Conservation (phyloP, 1,140 invertebrate genomes). For the Cherax destructor region DNA sequence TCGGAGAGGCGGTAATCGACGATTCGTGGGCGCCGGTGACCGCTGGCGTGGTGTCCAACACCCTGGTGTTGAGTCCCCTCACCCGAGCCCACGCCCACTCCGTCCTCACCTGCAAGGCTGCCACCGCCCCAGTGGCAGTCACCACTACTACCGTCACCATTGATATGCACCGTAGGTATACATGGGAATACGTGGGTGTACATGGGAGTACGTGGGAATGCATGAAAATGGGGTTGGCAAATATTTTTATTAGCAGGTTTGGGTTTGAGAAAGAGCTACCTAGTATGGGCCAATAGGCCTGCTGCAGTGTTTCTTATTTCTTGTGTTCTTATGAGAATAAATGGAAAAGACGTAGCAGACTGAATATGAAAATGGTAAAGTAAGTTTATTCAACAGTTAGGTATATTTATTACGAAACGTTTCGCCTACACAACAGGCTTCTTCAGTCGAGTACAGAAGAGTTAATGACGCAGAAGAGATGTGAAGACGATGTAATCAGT, state of each 20-base stretch:
- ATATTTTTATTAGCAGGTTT: background rate
- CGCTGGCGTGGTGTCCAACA: slow-evolving; percentile 57
- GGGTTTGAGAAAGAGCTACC: too few species aligned
- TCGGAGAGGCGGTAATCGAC: slow-evolving; percentile 68
- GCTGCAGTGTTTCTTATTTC: too few species aligned
- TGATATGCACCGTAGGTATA: slow-evolving; percentile 70
- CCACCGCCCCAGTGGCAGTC: slow-evolving; percentile 65
- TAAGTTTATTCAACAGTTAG: too few species aligned
- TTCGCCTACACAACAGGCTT: too few species aligned
- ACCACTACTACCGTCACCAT: slow-evolving; percentile 69
- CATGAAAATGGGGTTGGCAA: background rate
- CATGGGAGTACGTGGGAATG: too few species aligned
- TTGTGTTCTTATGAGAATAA: background rate
- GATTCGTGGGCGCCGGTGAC: slow-evolving; percentile 57
- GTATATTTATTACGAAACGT: too few species aligned
- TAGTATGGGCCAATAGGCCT: too few species aligned
- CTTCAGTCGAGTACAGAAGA: too few species aligned
- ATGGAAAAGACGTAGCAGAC: background rate
- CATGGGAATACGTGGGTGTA: too few species aligned
- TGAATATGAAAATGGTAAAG: too few species aligned
- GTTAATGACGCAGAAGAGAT: too few species aligned
- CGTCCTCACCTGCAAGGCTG: slow-evolving; percentile 67
- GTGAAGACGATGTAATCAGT: too few species aligned
- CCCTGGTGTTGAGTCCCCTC: slow-evolving; percentile 66
- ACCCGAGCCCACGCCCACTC: slow-evolving; percentile 70